A percentile compares a stretch with the other conserved stretches of the same genome.
phyloP scores from a whole-genome alignment of 2,113 vertebrate genomes.

The Holacanthus passer region DNA sequence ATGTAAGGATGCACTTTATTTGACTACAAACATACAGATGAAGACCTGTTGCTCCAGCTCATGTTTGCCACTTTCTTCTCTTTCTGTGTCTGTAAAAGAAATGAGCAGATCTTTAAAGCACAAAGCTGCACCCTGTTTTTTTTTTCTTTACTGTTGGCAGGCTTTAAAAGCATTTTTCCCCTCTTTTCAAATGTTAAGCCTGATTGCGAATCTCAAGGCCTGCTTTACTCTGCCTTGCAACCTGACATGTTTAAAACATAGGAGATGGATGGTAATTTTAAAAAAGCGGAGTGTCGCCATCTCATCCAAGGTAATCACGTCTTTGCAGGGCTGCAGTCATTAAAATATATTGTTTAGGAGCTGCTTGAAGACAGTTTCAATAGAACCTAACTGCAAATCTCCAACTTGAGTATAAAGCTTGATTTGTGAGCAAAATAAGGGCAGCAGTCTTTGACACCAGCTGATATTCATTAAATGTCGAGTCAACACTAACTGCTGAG shows the following conservation, averaged over 20 bases:
- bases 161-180: constrained; percentile 45
- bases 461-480: no score
- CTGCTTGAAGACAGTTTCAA: neutral
- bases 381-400: neutral
- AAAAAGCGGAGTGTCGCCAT: constrained; percentile 12
- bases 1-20: constrained; percentile 31
- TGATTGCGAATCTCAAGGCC: constrained; percentile 47
- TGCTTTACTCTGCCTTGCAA: constrained; percentile 34
- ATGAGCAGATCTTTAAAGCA: constrained; percentile 38
- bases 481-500: neutral
- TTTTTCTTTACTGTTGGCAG: constrained; percentile 58
- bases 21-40: constrained; percentile 54
- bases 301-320: neutral
- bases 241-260: constrained; percentile 48
- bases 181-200: constrained; percentile 34
- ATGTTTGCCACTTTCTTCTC: neutral
- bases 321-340: neutral
- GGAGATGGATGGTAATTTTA: constrained; percentile 15
- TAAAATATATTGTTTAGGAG: constrained; percentile 13
- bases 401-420: constrained; percentile 23
- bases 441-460: no score
- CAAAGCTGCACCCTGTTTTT: constrained; percentile 6
- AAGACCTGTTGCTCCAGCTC: constrained; percentile 18
- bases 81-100: constrained; percentile 33
- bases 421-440: constrained; percentile 21